Conservation (phyloP, 2,113 vertebrate species). For the Panurus biarmicus region DNA sequence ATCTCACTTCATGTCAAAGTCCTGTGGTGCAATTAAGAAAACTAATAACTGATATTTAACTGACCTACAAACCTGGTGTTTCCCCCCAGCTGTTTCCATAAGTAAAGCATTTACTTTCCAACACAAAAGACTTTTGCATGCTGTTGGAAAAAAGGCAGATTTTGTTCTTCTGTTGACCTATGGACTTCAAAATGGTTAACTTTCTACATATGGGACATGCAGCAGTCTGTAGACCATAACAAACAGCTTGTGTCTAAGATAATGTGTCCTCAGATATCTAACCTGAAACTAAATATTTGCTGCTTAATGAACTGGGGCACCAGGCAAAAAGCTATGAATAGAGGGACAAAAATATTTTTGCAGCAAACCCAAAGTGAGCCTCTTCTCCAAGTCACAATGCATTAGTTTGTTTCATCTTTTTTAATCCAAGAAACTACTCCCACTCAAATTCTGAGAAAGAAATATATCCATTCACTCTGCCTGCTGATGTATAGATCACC, state of each 20-base stretch:
- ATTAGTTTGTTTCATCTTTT: neutral
- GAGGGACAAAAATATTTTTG: neutral
- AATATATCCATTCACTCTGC: neutral
- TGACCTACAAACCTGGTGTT: neutral
- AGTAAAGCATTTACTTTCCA: neutral
- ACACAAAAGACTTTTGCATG: neutral
- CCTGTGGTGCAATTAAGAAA: neutral
- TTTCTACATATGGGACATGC: neutral
- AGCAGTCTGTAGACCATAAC: neutral
- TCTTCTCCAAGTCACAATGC: neutral
- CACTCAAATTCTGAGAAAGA: neutral
- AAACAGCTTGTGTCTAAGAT: neutral
- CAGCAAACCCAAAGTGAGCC: neutral
- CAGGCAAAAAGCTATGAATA: neutral
- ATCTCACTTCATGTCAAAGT: neutral
- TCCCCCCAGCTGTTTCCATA: neutral
- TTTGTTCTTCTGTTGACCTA: neutral
- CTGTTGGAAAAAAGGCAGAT: neutral
- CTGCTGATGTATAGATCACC: neutral
- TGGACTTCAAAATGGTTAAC: neutral
- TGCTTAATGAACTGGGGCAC: neutral
- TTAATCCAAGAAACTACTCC: neutral
- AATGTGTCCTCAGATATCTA: neutral
- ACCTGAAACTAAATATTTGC: neutral
- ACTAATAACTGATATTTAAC: neutral